Conservation (phyloP, 2,113 vertebrate genomes). For the Anolis sagrei region DNA sequence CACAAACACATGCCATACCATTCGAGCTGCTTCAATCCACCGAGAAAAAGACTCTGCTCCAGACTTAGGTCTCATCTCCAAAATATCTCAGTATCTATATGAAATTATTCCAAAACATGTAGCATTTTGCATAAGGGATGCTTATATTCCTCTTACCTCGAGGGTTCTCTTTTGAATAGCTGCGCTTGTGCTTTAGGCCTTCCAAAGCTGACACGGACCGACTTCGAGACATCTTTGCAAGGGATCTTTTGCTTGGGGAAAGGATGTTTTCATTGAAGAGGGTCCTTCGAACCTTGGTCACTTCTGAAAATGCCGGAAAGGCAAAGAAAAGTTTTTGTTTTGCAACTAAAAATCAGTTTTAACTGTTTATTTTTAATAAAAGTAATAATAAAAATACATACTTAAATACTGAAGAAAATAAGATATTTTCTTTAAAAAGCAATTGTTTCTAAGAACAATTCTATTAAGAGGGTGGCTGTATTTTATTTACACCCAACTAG, state of each 20-base stretch:
- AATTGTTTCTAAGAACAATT: too few relatives aligned
- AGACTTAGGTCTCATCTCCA: too few relatives aligned
- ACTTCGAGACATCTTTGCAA: constrained; percentile 85
- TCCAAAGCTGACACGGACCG: constrained; percentile 91
- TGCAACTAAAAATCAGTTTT: too few relatives aligned
- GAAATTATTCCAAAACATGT: too few relatives aligned
- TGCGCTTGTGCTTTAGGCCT: constrained; percentile 76
- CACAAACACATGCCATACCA: too few relatives aligned
- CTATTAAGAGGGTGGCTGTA: too few relatives aligned
- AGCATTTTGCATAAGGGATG: too few relatives aligned
- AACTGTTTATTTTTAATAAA: too few relatives aligned
- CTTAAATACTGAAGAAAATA: not conserved
- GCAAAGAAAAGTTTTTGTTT: not conserved
- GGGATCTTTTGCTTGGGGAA: constrained; percentile 79
- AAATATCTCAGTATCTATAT: too few relatives aligned
- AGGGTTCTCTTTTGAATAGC: constrained; percentile 62
- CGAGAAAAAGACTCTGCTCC: too few relatives aligned
- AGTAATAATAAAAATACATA: not conserved
- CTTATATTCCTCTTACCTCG: constrained; percentile 70
- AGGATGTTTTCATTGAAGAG: constrained; percentile 87
- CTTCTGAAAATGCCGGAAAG: constrained; percentile 77
- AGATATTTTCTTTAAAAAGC: not conserved
- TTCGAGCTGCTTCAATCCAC: too few relatives aligned
- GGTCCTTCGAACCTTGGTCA: constrained; percentile 95
- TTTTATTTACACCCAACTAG: not conserved